phyloP scores from a whole-genome alignment of 1,140 invertebrate genomes.

The Brachionus rotundiformis region DNA sequence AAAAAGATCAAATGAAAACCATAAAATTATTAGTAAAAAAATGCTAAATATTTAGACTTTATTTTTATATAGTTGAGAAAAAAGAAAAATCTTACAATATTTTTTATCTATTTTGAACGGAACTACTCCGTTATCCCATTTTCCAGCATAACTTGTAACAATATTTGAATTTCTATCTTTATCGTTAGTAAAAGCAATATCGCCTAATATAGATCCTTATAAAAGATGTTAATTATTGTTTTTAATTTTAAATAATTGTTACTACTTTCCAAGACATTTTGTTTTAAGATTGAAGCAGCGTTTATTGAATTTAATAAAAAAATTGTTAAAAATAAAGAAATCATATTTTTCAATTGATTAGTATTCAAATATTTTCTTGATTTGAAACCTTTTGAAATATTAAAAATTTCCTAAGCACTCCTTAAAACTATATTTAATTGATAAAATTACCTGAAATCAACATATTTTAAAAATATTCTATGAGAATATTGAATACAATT shows the following conservation, averaged over 20 bases:
- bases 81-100: neutral
- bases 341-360: neutral
- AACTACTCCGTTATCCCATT: conserved; percentile 32
- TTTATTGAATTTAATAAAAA: neutral
- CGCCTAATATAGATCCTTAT: neutral
- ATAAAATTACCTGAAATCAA: neutral
- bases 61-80: too few species aligned
- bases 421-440: neutral
- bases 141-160: conserved; percentile 7
- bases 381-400: too few species aligned
- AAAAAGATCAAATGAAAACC: too few species aligned
- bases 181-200: conserved; percentile 25
- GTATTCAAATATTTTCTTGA: neutral
- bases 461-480: neutral
- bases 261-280: neutral
- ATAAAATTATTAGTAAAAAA: too few species aligned
- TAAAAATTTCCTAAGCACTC: too few species aligned
- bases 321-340: neutral
- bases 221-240: neutral
- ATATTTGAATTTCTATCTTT: conserved; percentile 25
- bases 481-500: too few species aligned
- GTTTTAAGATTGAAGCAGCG: neutral
- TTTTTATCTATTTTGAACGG: conserved; percentile 7
- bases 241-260: neutral
- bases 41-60: too few species aligned